phyloP scores from a whole-genome alignment of 2,797 vertebrate species.

The Cossypha dichroa region DNA sequence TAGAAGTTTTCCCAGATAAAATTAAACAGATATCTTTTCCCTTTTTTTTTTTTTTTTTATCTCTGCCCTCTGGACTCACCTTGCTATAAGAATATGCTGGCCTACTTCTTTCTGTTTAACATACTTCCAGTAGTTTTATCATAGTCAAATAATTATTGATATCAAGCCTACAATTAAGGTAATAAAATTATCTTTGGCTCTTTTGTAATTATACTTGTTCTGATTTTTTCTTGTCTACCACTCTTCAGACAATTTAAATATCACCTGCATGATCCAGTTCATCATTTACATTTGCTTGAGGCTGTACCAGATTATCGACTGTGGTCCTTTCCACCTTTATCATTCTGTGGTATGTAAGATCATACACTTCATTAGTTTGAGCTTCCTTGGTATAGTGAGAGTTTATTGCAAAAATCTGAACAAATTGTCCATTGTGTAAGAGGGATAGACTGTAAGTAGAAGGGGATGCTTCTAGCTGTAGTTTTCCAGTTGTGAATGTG shows the following conservation, averaged over 20 bases:
- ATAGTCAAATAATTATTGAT: not conserved
- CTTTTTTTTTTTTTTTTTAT: rapidly evolving
- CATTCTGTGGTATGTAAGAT: not conserved
- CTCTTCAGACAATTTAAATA: not conserved
- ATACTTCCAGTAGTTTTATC: not conserved
- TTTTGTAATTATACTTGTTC: not conserved
- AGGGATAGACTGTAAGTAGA: not conserved
- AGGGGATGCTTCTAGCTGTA: not conserved
- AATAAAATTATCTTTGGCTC: not conserved
- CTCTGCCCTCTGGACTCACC: not conserved
- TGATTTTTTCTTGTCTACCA: not conserved
- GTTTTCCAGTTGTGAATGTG: not conserved
- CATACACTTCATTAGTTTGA: not conserved
- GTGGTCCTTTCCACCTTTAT: not conserved
- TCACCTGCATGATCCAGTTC: not conserved
- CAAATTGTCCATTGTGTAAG: not conserved
- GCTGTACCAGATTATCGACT: rapidly evolving
- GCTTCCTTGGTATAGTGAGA: not conserved
- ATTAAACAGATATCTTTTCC: rapidly evolving
- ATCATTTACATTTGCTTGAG: not conserved
- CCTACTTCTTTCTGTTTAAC: not conserved
- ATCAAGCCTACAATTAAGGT: not conserved
- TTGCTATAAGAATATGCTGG: not conserved
- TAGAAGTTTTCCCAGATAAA: not conserved
- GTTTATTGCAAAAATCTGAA: not conserved